A percentile compares a stretch with the other conserved stretches of the same genome.
Evolutionary conservation across 2,113 vertebrate genomes (phyloP).

Genomic region (Phyllostomus hastatus): DNA sequence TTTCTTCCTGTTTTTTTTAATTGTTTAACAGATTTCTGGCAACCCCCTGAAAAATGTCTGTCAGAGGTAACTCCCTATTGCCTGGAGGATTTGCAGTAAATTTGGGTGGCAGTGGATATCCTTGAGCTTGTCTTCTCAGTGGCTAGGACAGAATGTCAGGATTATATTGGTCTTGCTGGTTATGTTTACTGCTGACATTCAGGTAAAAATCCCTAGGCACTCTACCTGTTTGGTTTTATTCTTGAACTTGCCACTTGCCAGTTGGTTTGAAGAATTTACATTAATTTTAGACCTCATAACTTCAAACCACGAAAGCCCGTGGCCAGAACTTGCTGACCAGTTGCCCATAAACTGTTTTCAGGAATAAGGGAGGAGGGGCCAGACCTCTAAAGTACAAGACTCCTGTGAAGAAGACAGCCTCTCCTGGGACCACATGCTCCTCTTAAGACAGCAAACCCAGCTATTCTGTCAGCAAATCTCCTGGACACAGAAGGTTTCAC

Average conservation of each 20-base stretch:
- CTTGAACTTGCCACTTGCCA: not conserved
- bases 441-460: not conserved
- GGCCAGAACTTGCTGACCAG: not conserved
- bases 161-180: not conserved
- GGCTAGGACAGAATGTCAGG: not conserved
- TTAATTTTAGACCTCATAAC: not conserved
- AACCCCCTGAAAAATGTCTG: not conserved
- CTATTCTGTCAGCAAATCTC: rapidly evolving
- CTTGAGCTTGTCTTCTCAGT: not conserved
- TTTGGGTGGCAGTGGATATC: not conserved
- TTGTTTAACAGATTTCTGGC: not conserved
- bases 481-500: not conserved
- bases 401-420: not conserved
- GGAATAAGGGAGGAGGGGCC: not conserved
- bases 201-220: not conserved
- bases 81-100: not conserved
- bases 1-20: not conserved
- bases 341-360: not conserved
- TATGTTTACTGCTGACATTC: too few relatives aligned
- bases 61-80: not conserved
- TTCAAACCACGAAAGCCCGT: not conserved
- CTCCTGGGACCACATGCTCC: rapidly evolving
- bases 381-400: not conserved
- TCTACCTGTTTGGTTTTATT: not conserved
- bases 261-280: not conserved